A percentile compares a stretch with the other conserved stretches of the same genome.
phyloP scores from a whole-genome alignment of 2,888 invertebrate species.

The Aplocera efformata region DNA sequence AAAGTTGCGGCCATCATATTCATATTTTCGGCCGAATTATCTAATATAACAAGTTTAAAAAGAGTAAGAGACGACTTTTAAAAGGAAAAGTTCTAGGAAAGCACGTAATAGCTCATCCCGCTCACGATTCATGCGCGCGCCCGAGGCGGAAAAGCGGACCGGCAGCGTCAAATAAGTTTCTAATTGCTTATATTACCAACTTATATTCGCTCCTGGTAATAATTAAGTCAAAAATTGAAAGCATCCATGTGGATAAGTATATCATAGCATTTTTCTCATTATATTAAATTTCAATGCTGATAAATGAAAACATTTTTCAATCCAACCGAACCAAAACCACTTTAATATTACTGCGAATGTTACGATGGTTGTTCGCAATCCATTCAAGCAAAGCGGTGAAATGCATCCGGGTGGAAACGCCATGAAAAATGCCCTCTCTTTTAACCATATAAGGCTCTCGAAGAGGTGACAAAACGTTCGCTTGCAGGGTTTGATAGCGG shows the following conservation, averaged over 20 bases:
- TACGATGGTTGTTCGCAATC: conserved; percentile 44
- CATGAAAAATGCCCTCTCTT: conserved; percentile 59
- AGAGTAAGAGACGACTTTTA: conserved; percentile 78
- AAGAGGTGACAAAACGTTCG: conserved; percentile 61
- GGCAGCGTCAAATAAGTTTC: conserved; percentile 79
- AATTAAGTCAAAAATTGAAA: conserved; percentile 74
- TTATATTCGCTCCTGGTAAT: conserved; percentile 75
- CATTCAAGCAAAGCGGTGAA: conserved; percentile 58
- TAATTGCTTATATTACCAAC: conserved; percentile 80
- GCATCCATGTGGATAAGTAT: conserved; percentile 61
- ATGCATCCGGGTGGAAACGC: conserved; percentile 62
- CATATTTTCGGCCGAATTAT: conserved; percentile 75
- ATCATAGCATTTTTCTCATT: conserved; percentile 28
- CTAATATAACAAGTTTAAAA: conserved; percentile 77
- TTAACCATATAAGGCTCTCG: conserved; percentile 55
- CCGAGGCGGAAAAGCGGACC: conserved; percentile 74
- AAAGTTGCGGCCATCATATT: conserved; percentile 73
- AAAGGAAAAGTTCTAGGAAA: conserved; percentile 77
- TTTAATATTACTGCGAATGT: conserved; percentile 53
- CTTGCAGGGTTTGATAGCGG: conserved; percentile 37
- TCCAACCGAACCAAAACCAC: conserved; percentile 32
- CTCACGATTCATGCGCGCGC: conserved; percentile 73
- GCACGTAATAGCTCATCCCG: conserved; percentile 79
- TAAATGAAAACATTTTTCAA: conserved; percentile 32
- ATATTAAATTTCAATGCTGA: conserved; percentile 13